phyloP scores from a whole-genome alignment of 1,140 invertebrate species.

The Drosophila miranda region DNA sequence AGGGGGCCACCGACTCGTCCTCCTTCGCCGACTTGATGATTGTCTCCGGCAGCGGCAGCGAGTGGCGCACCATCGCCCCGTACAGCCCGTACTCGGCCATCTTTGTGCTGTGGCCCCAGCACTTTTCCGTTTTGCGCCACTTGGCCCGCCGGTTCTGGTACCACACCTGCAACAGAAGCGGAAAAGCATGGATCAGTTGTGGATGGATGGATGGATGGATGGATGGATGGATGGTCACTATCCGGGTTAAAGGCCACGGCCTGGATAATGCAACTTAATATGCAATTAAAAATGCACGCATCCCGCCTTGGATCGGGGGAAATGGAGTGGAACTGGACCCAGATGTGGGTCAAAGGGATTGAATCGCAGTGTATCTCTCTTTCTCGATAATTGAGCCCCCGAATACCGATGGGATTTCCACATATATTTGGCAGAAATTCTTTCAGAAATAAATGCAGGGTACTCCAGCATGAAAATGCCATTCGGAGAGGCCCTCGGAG shows the following conservation, averaged over 20 bases:
- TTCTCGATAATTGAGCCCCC: no score
- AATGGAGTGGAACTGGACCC: not conserved
- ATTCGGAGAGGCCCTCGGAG: no score
- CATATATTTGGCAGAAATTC: no score
- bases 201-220: no score
- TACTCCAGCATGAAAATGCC: no score
- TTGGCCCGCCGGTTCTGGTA: slow-evolving; percentile 98
- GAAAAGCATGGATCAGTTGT: not conserved
- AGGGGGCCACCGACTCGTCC: slow-evolving; percentile 97
- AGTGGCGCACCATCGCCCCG: slow-evolving; percentile 99
- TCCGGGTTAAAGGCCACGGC: no score
- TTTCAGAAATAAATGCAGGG: no score
- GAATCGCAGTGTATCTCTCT: not conserved
- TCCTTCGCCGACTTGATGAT: slow-evolving; percentile 98
- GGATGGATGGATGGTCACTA: no score
- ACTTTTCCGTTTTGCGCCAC: slow-evolving; percentile 99
- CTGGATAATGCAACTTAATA: slow-evolving; percentile 11
- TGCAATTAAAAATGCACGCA: slow-evolving; percentile 11
- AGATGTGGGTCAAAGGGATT: slow-evolving; percentile 30
- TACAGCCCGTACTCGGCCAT: slow-evolving; percentile 99
- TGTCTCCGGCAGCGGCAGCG: slow-evolving; percentile 97
- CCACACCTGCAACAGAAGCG: slow-evolving; percentile 91
- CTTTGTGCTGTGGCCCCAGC: slow-evolving; percentile 99
- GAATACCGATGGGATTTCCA: no score
- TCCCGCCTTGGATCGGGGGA: no score